These are phyloP conservation scores for Therioaphis trifolii DNA, from an alignment of 2,888 invertebrate species.

Conservation along the genomic window DNA sequence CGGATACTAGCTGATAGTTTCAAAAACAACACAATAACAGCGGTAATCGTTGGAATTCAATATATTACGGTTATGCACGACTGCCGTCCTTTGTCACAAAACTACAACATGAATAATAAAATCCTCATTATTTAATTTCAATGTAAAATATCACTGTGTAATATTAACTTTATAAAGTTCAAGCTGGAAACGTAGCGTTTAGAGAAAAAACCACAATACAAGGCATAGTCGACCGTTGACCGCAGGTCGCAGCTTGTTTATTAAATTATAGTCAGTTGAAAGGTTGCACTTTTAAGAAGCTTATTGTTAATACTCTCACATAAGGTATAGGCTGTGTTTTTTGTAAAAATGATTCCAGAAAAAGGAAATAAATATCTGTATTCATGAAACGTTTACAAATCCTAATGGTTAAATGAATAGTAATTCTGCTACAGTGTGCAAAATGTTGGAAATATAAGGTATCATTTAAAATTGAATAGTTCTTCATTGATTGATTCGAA, in stretches of 20 bases:
- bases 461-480: no score
- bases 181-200: conserved; percentile 7
- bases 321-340: not conserved
- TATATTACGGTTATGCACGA: not conserved
- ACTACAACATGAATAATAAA: not conserved
- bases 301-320: conserved; percentile 23
- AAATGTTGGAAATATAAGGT: no score
- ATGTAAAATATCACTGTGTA: not conserved
- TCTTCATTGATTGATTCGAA: no score
- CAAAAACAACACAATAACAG: not conserved
- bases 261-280: conserved; percentile 52
- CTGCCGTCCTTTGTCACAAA: conserved; percentile 4
- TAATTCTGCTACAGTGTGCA: no score
- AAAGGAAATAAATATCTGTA: not conserved
- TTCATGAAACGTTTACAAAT: not conserved
- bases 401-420: no score
- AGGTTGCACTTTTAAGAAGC: conserved; percentile 45
- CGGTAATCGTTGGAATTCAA: not conserved
- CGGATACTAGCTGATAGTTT: not conserved
- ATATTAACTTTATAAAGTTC: conserved; percentile 2
- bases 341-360: not conserved
- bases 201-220: not conserved
- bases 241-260: conserved; percentile 1
- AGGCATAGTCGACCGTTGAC: not conserved
- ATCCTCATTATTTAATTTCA: not conserved